A percentile compares a stretch with the other conserved stretches of the same genome.
Evolutionary conservation across 2,797 vertebrate species (phyloP).

Genomic region (Peromyscus eremicus): DNA sequence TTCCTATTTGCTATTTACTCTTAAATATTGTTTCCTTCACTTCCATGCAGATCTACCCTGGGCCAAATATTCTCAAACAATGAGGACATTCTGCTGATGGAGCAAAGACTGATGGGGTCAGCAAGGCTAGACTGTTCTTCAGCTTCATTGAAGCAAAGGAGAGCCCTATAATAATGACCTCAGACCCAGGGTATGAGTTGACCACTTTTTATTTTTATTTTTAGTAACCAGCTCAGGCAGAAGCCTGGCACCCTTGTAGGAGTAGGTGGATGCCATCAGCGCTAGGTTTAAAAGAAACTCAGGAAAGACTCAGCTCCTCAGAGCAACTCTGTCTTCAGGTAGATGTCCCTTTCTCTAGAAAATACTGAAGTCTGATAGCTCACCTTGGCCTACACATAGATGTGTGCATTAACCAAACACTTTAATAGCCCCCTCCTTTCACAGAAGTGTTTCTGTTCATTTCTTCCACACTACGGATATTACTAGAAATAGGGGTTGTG

Average conservation of each 20-base stretch:
- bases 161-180: not conserved
- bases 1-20: slow-evolving; percentile 58
- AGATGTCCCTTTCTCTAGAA: slow-evolving; percentile 12
- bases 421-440: not conserved
- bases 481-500: not conserved
- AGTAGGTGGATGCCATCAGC: not conserved
- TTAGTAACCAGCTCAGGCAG: not conserved
- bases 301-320: not conserved
- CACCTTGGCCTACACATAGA: not conserved
- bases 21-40: not conserved
- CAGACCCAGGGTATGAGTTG: not conserved
- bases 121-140: not conserved
- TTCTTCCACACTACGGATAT: not conserved
- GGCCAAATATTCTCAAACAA: slow-evolving; percentile 64
- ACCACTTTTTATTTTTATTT: not conserved
- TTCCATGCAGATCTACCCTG: slow-evolving; percentile 44
- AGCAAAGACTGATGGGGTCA: slow-evolving; percentile 12
- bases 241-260: not conserved
- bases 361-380: slow-evolving; percentile 11
- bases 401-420: not conserved
- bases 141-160: not conserved
- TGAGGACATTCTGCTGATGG: slow-evolving; percentile 22
- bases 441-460: not conserved
- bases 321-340: not conserved
- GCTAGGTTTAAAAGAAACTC: not conserved